Conservation (phyloP, 2,113 vertebrate species). For the Podilymbus podiceps region DNA sequence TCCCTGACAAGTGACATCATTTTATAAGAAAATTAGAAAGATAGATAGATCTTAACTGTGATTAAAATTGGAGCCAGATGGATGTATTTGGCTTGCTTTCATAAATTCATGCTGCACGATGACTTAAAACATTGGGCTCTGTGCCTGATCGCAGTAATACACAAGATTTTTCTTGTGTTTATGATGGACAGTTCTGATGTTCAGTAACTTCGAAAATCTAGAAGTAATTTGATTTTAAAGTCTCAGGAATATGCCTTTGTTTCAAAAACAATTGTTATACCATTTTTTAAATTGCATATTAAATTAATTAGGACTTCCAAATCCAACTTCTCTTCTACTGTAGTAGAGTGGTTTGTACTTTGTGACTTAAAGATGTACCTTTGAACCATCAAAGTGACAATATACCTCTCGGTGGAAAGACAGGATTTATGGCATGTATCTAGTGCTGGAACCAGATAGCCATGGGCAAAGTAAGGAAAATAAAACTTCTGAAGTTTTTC, state of each 20-base stretch:
- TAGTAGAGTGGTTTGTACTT: not conserved
- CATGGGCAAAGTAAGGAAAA: not conserved
- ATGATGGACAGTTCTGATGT: not conserved
- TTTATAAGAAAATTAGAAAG: constrained; percentile 31
- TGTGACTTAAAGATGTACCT: not conserved
- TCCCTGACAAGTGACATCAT: not conserved
- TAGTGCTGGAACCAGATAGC: not conserved
- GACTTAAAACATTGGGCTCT: not conserved
- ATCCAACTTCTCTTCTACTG: not conserved
- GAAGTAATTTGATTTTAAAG: not conserved
- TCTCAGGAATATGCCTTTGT: not conserved
- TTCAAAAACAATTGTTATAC: not conserved
- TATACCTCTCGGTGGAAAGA: not conserved
- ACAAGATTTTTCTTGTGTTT: not conserved
- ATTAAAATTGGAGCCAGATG: constrained; percentile 39
- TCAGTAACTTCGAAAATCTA: not conserved
- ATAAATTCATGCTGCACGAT: not conserved
- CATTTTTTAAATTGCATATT: not conserved
- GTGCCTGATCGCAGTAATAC: not conserved
- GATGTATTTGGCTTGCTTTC: constrained; percentile 17
- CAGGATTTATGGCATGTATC: not conserved
- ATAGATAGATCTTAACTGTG: not conserved
- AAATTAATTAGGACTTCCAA: not conserved
- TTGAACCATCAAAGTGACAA: not conserved
- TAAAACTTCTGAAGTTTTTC: not conserved